Evolutionary conservation across 2,113 vertebrate species (phyloP).

Genomic region (Entomyzon cyanotis): DNA sequence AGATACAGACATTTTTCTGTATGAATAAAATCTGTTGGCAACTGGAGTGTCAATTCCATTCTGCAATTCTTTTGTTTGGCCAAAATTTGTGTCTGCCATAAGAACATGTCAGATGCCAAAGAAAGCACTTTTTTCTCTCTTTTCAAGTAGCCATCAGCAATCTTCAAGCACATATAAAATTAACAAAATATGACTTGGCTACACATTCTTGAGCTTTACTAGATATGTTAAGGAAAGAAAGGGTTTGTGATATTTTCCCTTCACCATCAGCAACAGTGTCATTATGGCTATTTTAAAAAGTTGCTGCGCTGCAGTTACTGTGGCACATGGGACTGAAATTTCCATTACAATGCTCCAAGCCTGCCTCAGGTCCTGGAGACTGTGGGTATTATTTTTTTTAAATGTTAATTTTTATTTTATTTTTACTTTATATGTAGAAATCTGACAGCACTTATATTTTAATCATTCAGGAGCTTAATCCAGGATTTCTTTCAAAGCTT

Average conservation of each 20-base stretch:
- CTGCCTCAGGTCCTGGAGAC: slow-evolving; percentile 23
- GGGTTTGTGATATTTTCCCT: neutral
- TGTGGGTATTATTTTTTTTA: slow-evolving; percentile 60
- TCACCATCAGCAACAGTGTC: neutral
- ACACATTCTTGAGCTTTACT: neutral
- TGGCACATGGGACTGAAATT: slow-evolving; percentile 60
- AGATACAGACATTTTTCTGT: neutral
- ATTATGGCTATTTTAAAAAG: slow-evolving; percentile 49
- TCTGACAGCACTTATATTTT: slow-evolving; percentile 60
- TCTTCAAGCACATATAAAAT: neutral
- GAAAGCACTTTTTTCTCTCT: neutral
- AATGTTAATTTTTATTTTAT: slow-evolving; percentile 69
- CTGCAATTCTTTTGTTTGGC: neutral
- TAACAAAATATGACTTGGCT: neutral
- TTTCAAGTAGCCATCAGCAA: neutral
- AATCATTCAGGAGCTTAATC: slow-evolving; percentile 55
- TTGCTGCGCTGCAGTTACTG: neutral
- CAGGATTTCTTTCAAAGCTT: slow-evolving; percentile 54
- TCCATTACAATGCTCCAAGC: slow-evolving; percentile 54
- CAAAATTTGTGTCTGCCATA: neutral
- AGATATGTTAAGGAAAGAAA: neutral
- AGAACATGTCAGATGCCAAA: neutral
- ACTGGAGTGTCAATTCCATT: neutral
- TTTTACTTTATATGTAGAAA: slow-evolving; percentile 54
- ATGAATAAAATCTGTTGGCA: neutral